These are phyloP conservation scores for Coregonus clupeaformis DNA, from an alignment of 2,113 vertebrate genomes.

Conservation along the genomic window DNA sequence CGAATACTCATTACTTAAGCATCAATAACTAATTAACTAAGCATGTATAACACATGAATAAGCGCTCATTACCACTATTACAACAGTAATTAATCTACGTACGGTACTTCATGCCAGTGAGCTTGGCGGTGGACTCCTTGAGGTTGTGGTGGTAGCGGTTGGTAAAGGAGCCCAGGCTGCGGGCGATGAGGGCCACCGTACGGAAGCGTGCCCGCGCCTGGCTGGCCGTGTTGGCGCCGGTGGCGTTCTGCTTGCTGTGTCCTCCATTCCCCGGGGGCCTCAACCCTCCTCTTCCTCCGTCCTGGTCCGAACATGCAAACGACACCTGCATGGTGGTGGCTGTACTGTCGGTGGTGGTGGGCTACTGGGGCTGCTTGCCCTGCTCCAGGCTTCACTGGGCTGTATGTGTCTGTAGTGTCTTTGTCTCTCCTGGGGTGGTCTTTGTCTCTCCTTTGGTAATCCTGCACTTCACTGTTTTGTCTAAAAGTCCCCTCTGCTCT, in stretches of 20 bases:
- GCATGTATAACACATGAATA: too few species aligned
- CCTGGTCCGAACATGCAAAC: conserved; percentile 94
- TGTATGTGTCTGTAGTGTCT: background rate
- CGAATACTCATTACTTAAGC: too few species aligned
- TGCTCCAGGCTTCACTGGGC: background rate
- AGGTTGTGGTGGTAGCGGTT: too few species aligned
- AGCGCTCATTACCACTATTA: too few species aligned
- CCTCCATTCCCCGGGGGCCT: conserved; percentile 91
- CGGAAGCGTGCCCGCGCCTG: too few species aligned
- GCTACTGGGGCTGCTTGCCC: background rate
- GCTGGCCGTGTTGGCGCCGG: conserved; percentile 86
- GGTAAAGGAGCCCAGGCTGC: too few species aligned
- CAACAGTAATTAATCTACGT: conserved; percentile 49
- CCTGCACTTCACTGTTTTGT: conserved; percentile 27
- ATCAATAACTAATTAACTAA: too few species aligned
- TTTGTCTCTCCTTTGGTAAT: background rate
- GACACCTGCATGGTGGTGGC: conserved; percentile 93
- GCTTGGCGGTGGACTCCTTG: too few species aligned
- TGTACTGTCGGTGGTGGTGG: conserved; percentile 17
- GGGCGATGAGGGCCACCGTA: too few species aligned
- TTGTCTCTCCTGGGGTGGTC: background rate
- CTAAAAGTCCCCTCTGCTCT: conserved; percentile 22
- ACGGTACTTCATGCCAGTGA: conserved; percentile 99
- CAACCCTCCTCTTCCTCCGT: conserved; percentile 65
- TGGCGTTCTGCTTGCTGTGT: conserved; percentile 90